Evolutionary conservation across 2,113 vertebrate species (phyloP).

Genomic region (Anguilla rostrata): DNA sequence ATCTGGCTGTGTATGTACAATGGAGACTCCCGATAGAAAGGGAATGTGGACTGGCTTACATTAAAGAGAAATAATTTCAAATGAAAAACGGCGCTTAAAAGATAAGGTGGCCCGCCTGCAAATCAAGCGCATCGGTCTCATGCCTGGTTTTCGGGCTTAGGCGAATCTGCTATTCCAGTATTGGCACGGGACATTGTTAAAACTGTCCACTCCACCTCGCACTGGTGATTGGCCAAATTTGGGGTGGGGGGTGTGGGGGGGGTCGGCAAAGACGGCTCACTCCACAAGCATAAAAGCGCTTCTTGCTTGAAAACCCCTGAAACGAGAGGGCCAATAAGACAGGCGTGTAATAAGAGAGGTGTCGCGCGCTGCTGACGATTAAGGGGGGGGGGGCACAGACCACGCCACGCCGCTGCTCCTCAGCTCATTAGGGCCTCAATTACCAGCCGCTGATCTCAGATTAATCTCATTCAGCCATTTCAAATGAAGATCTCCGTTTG

Average conservation of each 20-base stretch:
- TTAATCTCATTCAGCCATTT: slow-evolving; percentile 69
- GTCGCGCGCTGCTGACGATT: background rate
- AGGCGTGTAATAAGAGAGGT: background rate
- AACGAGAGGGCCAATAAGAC: background rate
- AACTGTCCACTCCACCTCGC: slow-evolving; percentile 20
- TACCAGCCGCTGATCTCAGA: slow-evolving; percentile 62
- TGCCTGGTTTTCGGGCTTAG: background rate
- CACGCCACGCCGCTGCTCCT: slow-evolving; percentile 45
- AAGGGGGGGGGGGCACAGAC: slow-evolving; percentile 44
- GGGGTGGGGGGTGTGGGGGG: too few species aligned
- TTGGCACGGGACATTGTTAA: background rate
- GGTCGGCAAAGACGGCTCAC: background rate
- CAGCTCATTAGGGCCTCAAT: slow-evolving; percentile 63
- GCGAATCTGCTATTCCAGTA: background rate
- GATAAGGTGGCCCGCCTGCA: background rate
- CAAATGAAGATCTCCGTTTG: slow-evolving; percentile 56
- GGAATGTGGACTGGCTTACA: background rate
- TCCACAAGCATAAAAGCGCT: background rate
- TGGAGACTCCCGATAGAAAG: background rate
- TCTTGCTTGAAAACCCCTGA: background rate
- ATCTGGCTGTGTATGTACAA: background rate
- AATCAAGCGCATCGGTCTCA: background rate
- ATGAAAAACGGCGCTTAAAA: background rate
- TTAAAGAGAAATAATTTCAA: background rate
- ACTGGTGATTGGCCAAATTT: slow-evolving; percentile 19